phyloP scores from a whole-genome alignment of 1,140 invertebrate genomes.

The Megalonaias nervosa region DNA sequence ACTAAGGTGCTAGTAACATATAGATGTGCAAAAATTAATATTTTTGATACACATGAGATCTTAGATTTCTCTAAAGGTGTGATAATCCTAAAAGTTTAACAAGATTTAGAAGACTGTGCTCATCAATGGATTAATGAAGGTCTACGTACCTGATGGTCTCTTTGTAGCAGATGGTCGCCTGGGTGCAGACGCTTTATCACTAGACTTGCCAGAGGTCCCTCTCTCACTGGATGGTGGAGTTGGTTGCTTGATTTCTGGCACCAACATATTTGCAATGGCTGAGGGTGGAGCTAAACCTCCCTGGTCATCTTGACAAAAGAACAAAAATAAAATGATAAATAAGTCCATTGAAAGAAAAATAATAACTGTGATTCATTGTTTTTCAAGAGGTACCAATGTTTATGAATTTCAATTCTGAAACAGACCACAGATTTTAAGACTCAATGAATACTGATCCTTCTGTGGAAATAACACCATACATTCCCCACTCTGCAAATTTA shows the following conservation, averaged over 20 bases:
- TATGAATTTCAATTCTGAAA: no score
- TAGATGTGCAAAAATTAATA: no score
- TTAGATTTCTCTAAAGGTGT: not conserved
- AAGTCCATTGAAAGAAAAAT: no score
- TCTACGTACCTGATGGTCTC: conserved; percentile 34
- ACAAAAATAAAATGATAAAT: no score
- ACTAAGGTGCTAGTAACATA: no score
- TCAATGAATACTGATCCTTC: no score
- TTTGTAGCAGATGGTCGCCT: conserved; percentile 45
- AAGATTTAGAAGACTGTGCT: not conserved
- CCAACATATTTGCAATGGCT: conserved; percentile 24
- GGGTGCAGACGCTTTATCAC: conserved; percentile 41
- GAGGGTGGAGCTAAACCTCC: conserved; percentile 45
- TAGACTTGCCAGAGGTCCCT: conserved; percentile 49
- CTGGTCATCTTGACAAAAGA: conserved; percentile 31
- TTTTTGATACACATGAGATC: no score
- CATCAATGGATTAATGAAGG: not conserved
- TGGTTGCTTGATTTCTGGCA: conserved; percentile 51
- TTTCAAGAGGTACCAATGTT: no score
- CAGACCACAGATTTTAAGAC: no score
- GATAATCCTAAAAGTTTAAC: not conserved
- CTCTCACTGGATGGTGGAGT: conserved; percentile 52
- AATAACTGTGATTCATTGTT: no score
- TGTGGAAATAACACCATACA: no score
- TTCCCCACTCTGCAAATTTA: no score